A percentile compares a stretch with the other conserved stretches of the same genome.
These are phyloP conservation scores for Addax nasomaculatus DNA, from an alignment of 2,113 vertebrate genomes.

Conservation along the genomic window DNA sequence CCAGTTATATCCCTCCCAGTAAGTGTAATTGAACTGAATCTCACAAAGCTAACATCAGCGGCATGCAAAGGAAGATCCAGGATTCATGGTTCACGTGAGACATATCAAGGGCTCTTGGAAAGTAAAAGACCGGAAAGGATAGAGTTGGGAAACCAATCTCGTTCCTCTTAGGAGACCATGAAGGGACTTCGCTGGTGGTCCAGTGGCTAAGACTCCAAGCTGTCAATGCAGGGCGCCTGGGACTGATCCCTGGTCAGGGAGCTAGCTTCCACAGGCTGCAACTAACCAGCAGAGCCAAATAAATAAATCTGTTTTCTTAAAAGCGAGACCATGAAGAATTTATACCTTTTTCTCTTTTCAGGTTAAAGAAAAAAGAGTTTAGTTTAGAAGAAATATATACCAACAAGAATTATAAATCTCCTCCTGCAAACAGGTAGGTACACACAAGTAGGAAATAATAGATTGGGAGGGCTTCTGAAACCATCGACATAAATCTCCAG, in stretches of 20 bases:
- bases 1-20: background rate
- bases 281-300: background rate
- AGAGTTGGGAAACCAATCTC: background rate
- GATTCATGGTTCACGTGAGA: background rate
- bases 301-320: background rate
- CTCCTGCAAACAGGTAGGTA: constrained; percentile 89
- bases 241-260: background rate
- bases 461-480: background rate
- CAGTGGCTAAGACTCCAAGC: background rate
- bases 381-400: constrained; percentile 99
- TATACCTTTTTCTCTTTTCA: constrained; percentile 74
- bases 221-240: background rate
- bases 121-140: background rate
- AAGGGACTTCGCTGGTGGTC: background rate
- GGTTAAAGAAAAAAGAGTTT: constrained; percentile 97
- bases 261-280: background rate
- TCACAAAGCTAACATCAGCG: background rate
- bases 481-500: background rate
- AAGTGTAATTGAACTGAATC: background rate
- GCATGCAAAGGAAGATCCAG: background rate
- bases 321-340: background rate
- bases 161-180: background rate
- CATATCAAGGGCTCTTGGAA: background rate
- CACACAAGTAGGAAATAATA: background rate
- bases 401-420: constrained; percentile 96